Evolutionary conservation across 2,888 invertebrate genomes (phyloP).

Genomic region (Amiota communis): DNA sequence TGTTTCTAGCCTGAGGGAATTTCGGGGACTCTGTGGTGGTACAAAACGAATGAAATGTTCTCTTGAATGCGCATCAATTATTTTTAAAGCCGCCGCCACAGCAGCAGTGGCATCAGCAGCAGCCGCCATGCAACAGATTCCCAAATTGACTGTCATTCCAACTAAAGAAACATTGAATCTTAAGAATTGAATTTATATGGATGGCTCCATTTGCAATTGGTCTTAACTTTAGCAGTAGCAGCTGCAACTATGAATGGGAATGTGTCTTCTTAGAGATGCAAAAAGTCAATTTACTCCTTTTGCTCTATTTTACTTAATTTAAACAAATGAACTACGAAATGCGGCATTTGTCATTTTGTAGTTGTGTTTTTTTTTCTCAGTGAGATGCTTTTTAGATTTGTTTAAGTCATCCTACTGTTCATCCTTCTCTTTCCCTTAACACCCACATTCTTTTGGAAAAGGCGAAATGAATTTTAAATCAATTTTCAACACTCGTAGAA

Average conservation of each 20-base stretch:
- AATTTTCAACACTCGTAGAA: constrained; percentile 54
- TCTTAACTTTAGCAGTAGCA: not conserved
- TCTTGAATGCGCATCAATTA: constrained; percentile 20
- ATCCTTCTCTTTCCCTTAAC: not conserved
- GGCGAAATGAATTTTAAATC: constrained; percentile 60
- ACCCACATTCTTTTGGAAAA: not conserved
- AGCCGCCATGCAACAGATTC: constrained; percentile 15
- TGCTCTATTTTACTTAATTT: constrained; percentile 7
- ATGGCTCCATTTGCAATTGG: constrained; percentile 16
- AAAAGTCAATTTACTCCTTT: constrained; percentile 7
- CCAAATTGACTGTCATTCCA: constrained; percentile 6
- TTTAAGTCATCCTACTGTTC: constrained; percentile 27
- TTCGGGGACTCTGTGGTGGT: too few relatives aligned
- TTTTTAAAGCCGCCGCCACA: constrained; percentile 11
- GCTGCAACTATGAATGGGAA: constrained; percentile 3
- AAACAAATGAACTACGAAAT: constrained; percentile 18
- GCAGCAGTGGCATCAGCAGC: not conserved
- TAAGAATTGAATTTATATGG: not conserved
- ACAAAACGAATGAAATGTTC: too few relatives aligned
- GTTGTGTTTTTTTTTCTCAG: not conserved
- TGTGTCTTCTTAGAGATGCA: not conserved
- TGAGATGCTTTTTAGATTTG: constrained; percentile 56
- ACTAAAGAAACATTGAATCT: constrained; percentile 13
- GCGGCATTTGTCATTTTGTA: not conserved
- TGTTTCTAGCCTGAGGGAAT: too few relatives aligned